These are phyloP conservation scores for Diadophis punctatus DNA, from an alignment of 2,113 vertebrate species.

Conservation along the genomic window DNA sequence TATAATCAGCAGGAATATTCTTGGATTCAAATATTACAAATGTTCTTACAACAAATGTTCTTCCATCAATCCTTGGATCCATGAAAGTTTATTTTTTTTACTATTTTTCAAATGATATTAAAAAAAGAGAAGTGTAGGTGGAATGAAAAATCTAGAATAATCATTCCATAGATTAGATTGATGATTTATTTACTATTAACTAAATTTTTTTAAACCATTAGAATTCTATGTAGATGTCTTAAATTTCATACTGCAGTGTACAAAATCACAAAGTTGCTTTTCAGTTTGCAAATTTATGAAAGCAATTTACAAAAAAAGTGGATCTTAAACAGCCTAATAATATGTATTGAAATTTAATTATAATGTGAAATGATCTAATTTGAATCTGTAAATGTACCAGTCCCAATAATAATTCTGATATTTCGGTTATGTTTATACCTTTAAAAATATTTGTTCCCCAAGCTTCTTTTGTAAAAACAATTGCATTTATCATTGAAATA, in stretches of 20 bases:
- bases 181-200: background rate
- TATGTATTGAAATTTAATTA: background rate
- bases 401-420: background rate
- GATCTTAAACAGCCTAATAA: background rate
- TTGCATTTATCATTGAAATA: background rate
- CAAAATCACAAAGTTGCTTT: background rate
- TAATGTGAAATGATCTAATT: background rate
- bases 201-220: background rate
- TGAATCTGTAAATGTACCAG: background rate
- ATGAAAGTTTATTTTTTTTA: background rate
- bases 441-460: background rate
- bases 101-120: slow-evolving; percentile 11
- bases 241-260: background rate
- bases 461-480: background rate
- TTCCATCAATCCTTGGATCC: background rate
- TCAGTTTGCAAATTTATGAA: background rate
- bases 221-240: background rate
- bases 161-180: background rate
- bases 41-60: no score
- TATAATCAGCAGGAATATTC: slow-evolving; percentile 14
- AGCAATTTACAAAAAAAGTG: background rate
- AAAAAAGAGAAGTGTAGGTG: fast-evolving
- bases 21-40: background rate
- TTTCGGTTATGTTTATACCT: background rate
- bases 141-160: background rate